Evolutionary conservation across 1,140 invertebrate species (phyloP).

Genomic region (Pachypeltis micranthus): DNA sequence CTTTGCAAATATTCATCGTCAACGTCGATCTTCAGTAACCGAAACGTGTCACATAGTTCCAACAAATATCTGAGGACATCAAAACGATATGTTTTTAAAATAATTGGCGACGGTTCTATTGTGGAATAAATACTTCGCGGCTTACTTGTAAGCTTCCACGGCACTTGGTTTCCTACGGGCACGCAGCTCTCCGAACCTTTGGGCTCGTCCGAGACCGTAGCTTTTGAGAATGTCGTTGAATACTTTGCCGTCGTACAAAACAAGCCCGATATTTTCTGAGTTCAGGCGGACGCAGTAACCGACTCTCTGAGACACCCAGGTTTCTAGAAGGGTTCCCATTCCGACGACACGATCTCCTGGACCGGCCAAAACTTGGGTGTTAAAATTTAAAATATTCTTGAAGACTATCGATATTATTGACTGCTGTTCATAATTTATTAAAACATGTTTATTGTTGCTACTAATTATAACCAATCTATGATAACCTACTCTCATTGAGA

Average conservation of each 20-base stretch:
- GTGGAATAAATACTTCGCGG: not conserved
- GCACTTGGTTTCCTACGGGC: not conserved
- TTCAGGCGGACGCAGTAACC: not conserved
- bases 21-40: not conserved
- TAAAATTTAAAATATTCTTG: no score
- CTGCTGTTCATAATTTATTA: no score
- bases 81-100: not conserved
- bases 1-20: not conserved
- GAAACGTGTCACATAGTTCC: not conserved
- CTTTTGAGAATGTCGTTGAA: not conserved
- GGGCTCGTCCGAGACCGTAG: not conserved
- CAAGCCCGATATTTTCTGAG: not conserved
- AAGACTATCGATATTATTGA: no score
- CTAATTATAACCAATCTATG: no score
- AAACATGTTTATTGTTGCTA: no score
- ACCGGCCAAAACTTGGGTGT: no score
- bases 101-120: not conserved
- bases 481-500: no score
- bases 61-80: not conserved
- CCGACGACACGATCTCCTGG: no score
- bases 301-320: not conserved
- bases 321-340: not conserved
- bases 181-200: not conserved
- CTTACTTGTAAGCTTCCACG: not conserved
- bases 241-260: not conserved